Conservation (phyloP, 2,888 invertebrate genomes). For the Lutraria lutraria region DNA sequence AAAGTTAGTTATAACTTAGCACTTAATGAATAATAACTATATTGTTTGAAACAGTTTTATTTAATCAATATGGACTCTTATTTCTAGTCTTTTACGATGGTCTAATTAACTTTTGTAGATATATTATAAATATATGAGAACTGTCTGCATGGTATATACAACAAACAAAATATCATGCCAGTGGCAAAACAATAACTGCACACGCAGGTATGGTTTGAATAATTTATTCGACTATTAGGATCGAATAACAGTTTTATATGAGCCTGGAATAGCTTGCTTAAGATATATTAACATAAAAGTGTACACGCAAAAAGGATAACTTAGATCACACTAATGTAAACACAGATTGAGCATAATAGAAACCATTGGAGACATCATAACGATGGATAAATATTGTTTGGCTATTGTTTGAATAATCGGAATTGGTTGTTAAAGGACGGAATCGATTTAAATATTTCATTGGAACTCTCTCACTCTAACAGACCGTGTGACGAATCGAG, state of each 20-base stretch:
- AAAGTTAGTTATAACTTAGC: no score
- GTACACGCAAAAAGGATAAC: background rate
- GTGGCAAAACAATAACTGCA: background rate
- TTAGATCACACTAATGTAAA: background rate
- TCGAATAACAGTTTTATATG: background rate
- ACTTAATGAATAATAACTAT: no score
- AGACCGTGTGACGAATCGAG: background rate
- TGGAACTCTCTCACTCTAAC: background rate
- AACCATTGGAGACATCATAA: slow-evolving; percentile 3
- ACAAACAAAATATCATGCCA: background rate
- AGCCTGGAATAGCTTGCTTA: background rate
- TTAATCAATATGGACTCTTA: no score
- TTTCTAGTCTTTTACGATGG: no score
- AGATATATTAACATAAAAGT: background rate
- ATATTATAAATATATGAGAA: background rate
- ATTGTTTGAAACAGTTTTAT: no score
- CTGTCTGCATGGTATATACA: background rate
- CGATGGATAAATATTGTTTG: background rate
- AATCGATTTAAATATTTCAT: slow-evolving; percentile 21
- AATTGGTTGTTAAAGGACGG: background rate
- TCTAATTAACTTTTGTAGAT: no score
- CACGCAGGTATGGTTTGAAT: background rate
- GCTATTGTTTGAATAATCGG: background rate
- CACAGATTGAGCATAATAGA: background rate
- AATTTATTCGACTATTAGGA: no score